Base-by-base conservation (phyloP, 2,888 invertebrate genomes). In the Gasteruption jaculator region DNA sequence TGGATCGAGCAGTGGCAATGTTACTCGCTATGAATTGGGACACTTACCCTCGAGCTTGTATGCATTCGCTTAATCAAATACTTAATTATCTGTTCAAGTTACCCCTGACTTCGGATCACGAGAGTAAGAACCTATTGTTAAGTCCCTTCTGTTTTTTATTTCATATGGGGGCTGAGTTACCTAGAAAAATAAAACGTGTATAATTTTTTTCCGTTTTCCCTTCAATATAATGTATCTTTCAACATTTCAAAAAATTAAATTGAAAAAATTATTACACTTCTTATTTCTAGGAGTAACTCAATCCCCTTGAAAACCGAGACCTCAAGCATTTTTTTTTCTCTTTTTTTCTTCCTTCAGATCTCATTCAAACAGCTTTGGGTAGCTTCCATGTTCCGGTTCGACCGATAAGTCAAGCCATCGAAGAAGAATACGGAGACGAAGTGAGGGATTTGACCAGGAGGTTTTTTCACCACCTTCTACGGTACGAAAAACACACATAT, bases 401-500 rank as follows among this genome's bases (percentile, higher is more conserved):
- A 30, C 76, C 82, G 1, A 73, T 85, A 30, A 82, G 83, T 39
- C 78, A 81, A 48, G 78, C 82, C 11, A 77, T 82, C 1, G 79
- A 83, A 56, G 78, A 83, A 49, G 82, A 84, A 63, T 91, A 83
- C 68, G 83, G 86, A 27, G 85, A 83, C 65, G 79, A 86, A 64
- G 79, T 92, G 6, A 81, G 85, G 54, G 86, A 89, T 64, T 75
- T 94, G 25, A 91, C 92, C 0, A 76, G 93, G 53, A 77, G 89
- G 54, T 91, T 90, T 74, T 92, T 91, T 65, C 90, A 92, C 64
- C 87, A 87, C 61, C 71, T 93, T 34, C 74, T 93, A 11, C 81
- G 89, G 86, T 86, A 55, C 14, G n/a, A 7, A 10, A 22, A 8
- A 10, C 24, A 7, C 7, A 22, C n/a, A 5, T n/a, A n/a, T n/a